Evolutionary conservation across 2,113 vertebrate genomes (phyloP).

Genomic region (Tonatia bakeri): DNA sequence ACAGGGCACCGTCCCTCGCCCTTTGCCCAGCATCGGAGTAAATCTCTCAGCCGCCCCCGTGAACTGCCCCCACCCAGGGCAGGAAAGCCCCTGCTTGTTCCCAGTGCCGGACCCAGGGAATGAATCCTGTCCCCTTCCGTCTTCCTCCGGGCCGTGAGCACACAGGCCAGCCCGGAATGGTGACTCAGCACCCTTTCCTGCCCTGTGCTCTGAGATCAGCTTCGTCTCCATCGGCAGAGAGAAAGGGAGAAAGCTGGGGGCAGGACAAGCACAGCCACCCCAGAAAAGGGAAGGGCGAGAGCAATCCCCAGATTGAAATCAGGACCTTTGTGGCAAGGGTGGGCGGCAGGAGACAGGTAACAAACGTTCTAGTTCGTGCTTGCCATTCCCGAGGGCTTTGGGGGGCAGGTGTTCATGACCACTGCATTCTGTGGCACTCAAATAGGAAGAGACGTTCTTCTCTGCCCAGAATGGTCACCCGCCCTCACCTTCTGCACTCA

Average conservation of each 20-base stretch:
- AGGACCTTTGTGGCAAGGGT: neutral
- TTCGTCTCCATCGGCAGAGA: constrained; percentile 26
- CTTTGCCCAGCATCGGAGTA: rapidly evolving
- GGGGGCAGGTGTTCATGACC: neutral
- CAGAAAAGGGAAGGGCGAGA: neutral
- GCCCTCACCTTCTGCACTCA: neutral
- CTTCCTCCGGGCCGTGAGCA: neutral
- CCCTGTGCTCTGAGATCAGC: neutral
- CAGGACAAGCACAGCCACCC: neutral
- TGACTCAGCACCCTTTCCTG: constrained; percentile 39
- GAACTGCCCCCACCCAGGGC: neutral
- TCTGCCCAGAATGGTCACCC: neutral
- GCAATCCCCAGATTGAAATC: neutral
- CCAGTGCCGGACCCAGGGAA: neutral
- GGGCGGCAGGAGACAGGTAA: neutral
- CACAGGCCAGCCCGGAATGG: neutral
- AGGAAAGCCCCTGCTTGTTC: neutral
- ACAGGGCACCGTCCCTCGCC: rapidly evolving
- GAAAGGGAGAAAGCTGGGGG: neutral
- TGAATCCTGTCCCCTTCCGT: constrained; percentile 25
- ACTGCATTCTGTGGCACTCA: neutral
- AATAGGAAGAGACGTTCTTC: rapidly evolving
- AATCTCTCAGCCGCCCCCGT: rapidly evolving
- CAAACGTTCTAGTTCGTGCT: neutral
- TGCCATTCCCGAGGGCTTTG: neutral